These are phyloP conservation scores for Drosophila chauvacae DNA, from an alignment of 1,140 invertebrate species.

Conservation along the genomic window DNA sequence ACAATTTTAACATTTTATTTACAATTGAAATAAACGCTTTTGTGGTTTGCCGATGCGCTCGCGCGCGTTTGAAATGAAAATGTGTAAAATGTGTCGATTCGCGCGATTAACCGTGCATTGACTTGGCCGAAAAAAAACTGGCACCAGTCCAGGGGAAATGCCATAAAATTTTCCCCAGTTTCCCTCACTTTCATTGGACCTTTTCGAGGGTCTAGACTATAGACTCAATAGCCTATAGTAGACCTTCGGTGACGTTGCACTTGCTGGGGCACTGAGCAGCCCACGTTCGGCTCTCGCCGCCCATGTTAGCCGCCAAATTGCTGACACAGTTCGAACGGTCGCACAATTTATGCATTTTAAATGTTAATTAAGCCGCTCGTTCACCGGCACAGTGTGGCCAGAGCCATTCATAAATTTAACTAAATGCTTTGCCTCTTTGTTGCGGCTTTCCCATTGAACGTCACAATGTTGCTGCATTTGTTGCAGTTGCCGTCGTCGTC, in stretches of 20 bases:
- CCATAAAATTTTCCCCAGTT: not conserved
- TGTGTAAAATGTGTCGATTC: slow-evolving; percentile 12
- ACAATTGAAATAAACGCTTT: slow-evolving; percentile 43
- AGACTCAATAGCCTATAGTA: not conserved
- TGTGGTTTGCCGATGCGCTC: slow-evolving; percentile 41
- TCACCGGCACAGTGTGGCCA: slow-evolving; percentile 34
- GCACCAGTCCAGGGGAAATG: slow-evolving; percentile 25
- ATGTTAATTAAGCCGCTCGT: slow-evolving; percentile 53
- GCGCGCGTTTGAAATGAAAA: slow-evolving; percentile 38
- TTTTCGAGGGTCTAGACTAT: slow-evolving; percentile 14
- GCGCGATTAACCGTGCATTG: slow-evolving; percentile 27
- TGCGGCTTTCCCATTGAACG: slow-evolving; percentile 40
- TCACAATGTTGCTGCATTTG: slow-evolving; percentile 15
- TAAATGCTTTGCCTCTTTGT: slow-evolving; percentile 46
- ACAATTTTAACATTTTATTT: slow-evolving; percentile 26
- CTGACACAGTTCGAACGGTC: slow-evolving; percentile 60
- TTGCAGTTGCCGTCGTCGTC: slow-evolving; percentile 48
- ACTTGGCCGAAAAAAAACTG: slow-evolving; percentile 20
- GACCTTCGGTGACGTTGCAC: slow-evolving; percentile 37
- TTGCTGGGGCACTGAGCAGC: slow-evolving; percentile 25
- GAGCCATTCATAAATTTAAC: slow-evolving; percentile 61
- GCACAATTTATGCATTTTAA: slow-evolving; percentile 66
- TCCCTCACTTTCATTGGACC: slow-evolving; percentile 29
- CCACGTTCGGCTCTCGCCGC: slow-evolving; percentile 38
- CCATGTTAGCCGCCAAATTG: slow-evolving; percentile 45